Evolutionary conservation across 2,113 vertebrate species (phyloP).

Genomic region (Axis porcinus): DNA sequence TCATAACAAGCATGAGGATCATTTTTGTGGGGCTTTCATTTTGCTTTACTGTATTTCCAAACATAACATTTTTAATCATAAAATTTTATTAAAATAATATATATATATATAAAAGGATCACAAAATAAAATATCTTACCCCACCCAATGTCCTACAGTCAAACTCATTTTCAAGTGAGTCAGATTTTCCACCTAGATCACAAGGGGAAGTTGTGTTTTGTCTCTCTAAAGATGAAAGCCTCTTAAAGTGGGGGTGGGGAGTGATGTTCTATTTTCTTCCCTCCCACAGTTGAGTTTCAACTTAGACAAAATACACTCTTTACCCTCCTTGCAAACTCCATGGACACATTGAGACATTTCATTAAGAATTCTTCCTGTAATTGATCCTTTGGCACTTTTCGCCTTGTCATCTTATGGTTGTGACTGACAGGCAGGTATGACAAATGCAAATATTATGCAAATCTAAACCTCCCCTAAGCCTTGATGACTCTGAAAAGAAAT

Average conservation of each 20-base stretch:
- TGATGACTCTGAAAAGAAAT: conserved; percentile 16
- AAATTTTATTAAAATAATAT: neutral
- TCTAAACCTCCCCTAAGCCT: neutral
- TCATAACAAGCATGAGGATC: neutral
- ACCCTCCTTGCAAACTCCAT: neutral
- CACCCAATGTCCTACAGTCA: neutral
- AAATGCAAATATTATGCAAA: conserved; percentile 44
- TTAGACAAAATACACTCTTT: neutral
- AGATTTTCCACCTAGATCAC: neutral
- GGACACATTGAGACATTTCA: neutral
- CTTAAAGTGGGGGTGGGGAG: neutral
- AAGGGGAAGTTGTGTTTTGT: neutral
- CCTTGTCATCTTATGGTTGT: neutral
- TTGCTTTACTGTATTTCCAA: conserved; percentile 30
- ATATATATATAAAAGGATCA: neutral
- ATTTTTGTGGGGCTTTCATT: neutral
- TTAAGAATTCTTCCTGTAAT: neutral
- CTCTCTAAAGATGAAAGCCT: neutral
- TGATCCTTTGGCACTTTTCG: neutral
- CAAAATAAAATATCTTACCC: neutral
- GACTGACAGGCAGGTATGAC: neutral
- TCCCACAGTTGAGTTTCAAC: neutral
- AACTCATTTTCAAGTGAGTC: neutral
- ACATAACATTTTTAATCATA: neutral
- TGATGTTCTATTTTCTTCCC: neutral